These are phyloP conservation scores for Leucania comma DNA, from an alignment of 2,888 invertebrate genomes.

Conservation along the genomic window DNA sequence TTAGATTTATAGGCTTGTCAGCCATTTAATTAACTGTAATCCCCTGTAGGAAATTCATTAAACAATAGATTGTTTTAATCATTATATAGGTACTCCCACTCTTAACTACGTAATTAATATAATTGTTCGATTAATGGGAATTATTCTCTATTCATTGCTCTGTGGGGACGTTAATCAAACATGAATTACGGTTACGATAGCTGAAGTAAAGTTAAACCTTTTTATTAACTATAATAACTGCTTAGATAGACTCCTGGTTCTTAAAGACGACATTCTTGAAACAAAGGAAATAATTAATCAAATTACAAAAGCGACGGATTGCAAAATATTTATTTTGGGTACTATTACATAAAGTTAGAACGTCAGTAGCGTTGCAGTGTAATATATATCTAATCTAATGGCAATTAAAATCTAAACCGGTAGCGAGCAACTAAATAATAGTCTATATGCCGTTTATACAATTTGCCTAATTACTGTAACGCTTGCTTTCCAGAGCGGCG, in stretches of 20 bases:
- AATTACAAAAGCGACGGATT: constrained; percentile 53
- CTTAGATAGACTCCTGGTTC: constrained; percentile 43
- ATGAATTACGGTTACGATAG: constrained; percentile 60
- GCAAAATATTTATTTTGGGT: constrained; percentile 69
- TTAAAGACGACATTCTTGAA: constrained; percentile 39
- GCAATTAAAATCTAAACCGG: constrained; percentile 81
- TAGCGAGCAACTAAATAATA: constrained; percentile 77
- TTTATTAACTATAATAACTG: constrained; percentile 45
- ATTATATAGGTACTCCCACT: constrained; percentile 61
- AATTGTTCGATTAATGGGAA: constrained; percentile 74
- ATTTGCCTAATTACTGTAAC: constrained; percentile 83
- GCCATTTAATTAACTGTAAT: constrained; percentile 60
- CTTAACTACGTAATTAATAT: constrained; percentile 67
- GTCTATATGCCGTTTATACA: constrained; percentile 81
- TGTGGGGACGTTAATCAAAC: constrained; percentile 67
- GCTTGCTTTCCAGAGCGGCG: constrained; percentile 79
- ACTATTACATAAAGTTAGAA: constrained; percentile 69
- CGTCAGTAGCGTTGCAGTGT: constrained; percentile 70
- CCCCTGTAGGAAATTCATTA: constrained; percentile 64
- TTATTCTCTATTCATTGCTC: constrained; percentile 71
- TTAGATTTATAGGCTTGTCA: constrained; percentile 62
- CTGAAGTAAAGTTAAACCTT: constrained; percentile 35
- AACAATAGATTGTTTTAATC: constrained; percentile 71
- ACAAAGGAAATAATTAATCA: constrained; percentile 58
- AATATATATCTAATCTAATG: constrained; percentile 75